Percentiles rank a stretch among this genome's conserved stretches.
These are phyloP conservation scores for Amphibalanus amphitrite DNA, from an alignment of 1,140 invertebrate genomes.

Conservation along the genomic window DNA sequence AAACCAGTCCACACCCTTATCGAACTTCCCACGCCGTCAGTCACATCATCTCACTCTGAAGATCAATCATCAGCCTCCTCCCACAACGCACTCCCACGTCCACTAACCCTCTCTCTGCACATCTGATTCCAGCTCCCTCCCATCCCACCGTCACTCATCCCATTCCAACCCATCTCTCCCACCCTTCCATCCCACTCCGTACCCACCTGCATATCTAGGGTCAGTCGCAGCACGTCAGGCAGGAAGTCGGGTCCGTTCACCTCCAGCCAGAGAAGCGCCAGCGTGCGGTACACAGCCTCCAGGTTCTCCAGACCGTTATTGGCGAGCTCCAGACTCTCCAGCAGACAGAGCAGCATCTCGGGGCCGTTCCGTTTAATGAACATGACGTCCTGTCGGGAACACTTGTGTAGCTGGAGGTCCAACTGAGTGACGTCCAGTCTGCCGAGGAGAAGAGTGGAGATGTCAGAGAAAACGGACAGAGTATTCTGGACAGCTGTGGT, in stretches of 20 bases:
- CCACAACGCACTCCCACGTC: too few species aligned
- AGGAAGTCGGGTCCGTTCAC: background rate
- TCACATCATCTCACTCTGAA: too few species aligned
- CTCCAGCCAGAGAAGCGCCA: constrained; percentile 64
- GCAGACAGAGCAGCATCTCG: constrained; percentile 57
- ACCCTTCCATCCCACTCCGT: too few species aligned
- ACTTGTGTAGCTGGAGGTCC: constrained; percentile 51
- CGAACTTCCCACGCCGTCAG: too few species aligned
- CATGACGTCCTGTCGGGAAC: constrained; percentile 76
- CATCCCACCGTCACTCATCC: too few species aligned
- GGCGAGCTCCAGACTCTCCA: constrained; percentile 51
- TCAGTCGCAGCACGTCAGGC: background rate
- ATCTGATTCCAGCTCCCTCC: too few species aligned
- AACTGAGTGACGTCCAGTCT: constrained; percentile 49
- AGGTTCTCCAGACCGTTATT: constrained; percentile 69
- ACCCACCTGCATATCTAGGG: background rate
- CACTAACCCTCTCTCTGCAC: too few species aligned
- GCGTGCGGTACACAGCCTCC: constrained; percentile 75
- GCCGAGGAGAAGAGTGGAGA: constrained; percentile 3
- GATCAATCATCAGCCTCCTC: too few species aligned
- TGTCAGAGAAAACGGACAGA: too few species aligned
- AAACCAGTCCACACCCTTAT: too few species aligned
- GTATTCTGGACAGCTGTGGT: too few species aligned
- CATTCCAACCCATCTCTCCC: too few species aligned
- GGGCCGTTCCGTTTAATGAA: constrained; percentile 88